Base-by-base conservation (phyloP, 2,797 vertebrate genomes). In the Acestrorhynchus altus region DNA sequence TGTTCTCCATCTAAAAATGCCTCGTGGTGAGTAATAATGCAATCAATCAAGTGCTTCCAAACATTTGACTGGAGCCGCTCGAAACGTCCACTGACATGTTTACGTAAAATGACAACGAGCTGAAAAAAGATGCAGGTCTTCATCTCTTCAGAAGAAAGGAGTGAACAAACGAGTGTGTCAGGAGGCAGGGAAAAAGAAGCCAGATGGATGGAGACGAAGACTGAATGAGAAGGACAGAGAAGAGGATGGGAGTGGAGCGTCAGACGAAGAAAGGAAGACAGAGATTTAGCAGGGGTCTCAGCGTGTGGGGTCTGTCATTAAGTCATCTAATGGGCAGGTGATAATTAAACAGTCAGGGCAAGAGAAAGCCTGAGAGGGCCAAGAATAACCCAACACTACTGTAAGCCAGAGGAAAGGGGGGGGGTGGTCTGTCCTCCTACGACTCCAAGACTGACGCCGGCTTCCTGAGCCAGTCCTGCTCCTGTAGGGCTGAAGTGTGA, bases 221-320 rank as follows among this genome's bases (percentile, higher is more conserved):
- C 35, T 65, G 76, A 77, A 47, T 12, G 70, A 83, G 79, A 83
- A 42, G 74, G 63, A 44, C 28, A 65, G 69, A 64, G 4, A 76
- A 75, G 82, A 78, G 60, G 72, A 77, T 64, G 76, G 70, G 1
- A 11, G 76, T 56, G 61, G 44, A 40, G 76, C 44, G 64, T 74
- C 9, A 16, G 49, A 57, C 28, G 40, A 69, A 67, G 52, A 59
- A 72, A 61, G 66, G 40, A 72, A 51, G 78, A 79, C 59, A 49
- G 78, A 13, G 64, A 44, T 68, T 44, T 67, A 31, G 67, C 74
- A 81, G 84, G 83, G 81, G 82, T 72, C 82, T 83, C 78, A 83
- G 85, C 83, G 72, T 88, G 79, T 82, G 77, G 80, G 75, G 84
- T 83, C 81, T 78, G 73, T 89, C 89, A 93, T 93, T 90, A 92